phyloP scores from a whole-genome alignment of 2,888 invertebrate genomes.

The Andrena dorsata region DNA sequence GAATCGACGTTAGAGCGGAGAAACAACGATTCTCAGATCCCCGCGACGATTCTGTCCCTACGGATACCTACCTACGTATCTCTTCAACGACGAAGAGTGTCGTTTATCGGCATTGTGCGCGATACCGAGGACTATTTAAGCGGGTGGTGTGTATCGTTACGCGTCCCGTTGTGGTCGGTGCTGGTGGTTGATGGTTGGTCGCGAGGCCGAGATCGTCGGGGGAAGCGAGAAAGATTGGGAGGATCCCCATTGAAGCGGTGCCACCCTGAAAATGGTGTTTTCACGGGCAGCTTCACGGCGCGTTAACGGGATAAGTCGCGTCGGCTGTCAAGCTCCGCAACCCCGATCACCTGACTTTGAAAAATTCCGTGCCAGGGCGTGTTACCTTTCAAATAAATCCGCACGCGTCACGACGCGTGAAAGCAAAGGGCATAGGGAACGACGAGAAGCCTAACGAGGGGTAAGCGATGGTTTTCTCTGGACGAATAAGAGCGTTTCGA shows the following conservation, averaged over 20 bases:
- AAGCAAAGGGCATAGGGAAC: neutral
- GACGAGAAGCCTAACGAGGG: constrained; percentile 4
- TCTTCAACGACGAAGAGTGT: no score
- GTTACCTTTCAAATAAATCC: constrained; percentile 14
- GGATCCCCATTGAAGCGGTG: neutral
- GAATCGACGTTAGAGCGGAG: neutral
- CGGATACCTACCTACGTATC: no score
- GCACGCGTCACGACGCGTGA: constrained; percentile 32
- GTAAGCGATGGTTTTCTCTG: constrained; percentile 4
- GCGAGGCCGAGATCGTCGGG: neutral
- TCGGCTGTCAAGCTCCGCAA: neutral
- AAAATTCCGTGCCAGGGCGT: constrained; percentile 15
- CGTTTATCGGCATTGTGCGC: neutral
- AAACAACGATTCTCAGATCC: no score
- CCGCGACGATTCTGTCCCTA: no score
- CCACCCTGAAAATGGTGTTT: constrained; percentile 7
- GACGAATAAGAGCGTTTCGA: neutral
- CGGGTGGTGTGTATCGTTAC: no score
- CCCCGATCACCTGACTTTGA: constrained; percentile 1
- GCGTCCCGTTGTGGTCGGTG: no score
- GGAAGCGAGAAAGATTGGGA: neutral
- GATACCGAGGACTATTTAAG: neutral
- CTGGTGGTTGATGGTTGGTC: neutral
- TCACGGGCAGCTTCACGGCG: constrained; percentile 13
- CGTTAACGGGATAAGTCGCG: constrained; percentile 19